Conservation (phyloP, 2,113 vertebrate genomes). For the Tauraco erythrolophus region DNA sequence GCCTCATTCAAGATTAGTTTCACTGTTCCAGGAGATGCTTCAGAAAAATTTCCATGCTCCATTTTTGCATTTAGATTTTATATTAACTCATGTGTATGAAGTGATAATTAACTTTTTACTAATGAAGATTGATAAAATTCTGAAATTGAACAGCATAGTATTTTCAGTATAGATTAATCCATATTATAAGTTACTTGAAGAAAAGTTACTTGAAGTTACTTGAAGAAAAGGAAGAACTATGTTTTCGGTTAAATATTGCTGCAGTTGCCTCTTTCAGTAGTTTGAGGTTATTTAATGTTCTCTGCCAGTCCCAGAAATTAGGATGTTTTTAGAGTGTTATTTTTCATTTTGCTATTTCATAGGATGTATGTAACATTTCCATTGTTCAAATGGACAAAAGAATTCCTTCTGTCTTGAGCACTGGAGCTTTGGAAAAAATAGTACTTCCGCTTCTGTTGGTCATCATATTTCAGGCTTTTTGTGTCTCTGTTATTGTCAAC, state of each 20-base stretch:
- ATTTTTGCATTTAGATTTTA: neutral
- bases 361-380: accelerated
- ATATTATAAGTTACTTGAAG: neutral
- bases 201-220: neutral
- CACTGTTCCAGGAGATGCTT: neutral
- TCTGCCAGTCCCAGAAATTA: neutral
- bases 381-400: neutral
- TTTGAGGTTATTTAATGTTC: neutral
- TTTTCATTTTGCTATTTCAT: neutral
- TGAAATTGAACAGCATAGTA: neutral
- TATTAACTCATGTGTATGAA: neutral
- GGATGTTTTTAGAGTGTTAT: neutral
- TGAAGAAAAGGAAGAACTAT: neutral
- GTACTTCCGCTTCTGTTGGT: neutral
- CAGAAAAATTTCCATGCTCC: neutral
- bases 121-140: neutral
- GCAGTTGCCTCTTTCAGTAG: neutral
- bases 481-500: neutral
- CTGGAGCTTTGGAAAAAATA: neutral
- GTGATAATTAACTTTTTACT: neutral
- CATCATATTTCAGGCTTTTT: neutral
- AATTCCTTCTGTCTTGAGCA: neutral
- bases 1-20: neutral
- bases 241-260: neutral
- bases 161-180: neutral